Percentiles rank a stretch among this genome's conserved stretches.
These are phyloP conservation scores for Drosophila ficusphila DNA, from an alignment of 1,140 invertebrate genomes.

Conservation along the genomic window DNA sequence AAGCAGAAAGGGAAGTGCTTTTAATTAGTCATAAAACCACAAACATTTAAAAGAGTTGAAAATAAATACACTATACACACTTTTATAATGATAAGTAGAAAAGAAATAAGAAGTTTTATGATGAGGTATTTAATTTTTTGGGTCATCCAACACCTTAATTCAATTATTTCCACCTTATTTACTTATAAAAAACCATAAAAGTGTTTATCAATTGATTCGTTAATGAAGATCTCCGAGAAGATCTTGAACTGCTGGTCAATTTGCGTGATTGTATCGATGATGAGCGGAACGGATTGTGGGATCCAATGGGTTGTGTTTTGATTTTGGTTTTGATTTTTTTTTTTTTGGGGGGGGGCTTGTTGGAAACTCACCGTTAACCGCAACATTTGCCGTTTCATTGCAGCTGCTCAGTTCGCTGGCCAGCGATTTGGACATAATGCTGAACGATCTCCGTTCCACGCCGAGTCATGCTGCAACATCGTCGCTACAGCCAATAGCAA, in stretches of 20 bases:
- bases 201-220: neutral
- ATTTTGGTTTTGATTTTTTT: too few species aligned
- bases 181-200: too few species aligned
- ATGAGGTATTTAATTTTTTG: too few species aligned
- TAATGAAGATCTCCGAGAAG: neutral
- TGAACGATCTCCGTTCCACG: conserved; percentile 86
- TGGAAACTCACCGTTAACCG: neutral
- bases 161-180: too few species aligned
- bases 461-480: conserved; percentile 64
- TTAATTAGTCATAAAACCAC: too few species aligned
- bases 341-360: too few species aligned
- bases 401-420: conserved; percentile 87
- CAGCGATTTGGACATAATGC: conserved; percentile 87
- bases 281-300: neutral
- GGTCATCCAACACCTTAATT: too few species aligned
- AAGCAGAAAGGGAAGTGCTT: neutral
- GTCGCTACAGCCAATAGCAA: conserved; percentile 21
- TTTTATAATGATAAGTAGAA: too few species aligned
- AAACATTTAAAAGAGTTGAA: too few species aligned
- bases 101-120: too few species aligned
- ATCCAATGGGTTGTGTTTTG: neutral
- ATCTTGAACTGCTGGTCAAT: neutral
- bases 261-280: neutral
- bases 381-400: conserved; percentile 26
- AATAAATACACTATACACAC: too few species aligned